These are phyloP conservation scores for Drosophila subpulchrella DNA, from an alignment of 1,140 invertebrate genomes.

Conservation along the genomic window DNA sequence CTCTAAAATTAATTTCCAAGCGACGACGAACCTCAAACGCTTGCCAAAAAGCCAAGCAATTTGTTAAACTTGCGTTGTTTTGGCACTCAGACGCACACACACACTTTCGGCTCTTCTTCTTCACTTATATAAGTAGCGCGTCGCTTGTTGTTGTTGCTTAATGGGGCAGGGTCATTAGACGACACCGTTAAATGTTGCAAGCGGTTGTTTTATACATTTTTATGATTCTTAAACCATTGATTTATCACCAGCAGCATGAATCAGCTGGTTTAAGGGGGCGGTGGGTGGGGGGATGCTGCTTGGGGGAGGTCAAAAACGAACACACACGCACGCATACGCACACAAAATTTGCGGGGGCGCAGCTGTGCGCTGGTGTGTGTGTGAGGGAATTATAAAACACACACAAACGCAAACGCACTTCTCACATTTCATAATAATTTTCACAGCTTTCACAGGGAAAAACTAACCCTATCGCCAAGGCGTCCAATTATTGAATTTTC, in stretches of 20 bases:
- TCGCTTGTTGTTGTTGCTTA: constrained; percentile 27
- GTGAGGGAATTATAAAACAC: constrained; percentile 71
- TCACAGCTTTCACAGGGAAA: constrained; percentile 7
- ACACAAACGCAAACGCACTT: constrained; percentile 25
- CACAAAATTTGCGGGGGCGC: constrained; percentile 49
- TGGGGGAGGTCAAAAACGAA: constrained; percentile 73
- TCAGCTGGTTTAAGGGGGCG: constrained; percentile 59
- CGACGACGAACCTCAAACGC: constrained; percentile 38
- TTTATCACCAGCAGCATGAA: constrained; percentile 59
- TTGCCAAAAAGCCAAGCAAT: constrained; percentile 72
- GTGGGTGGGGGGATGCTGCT: constrained; percentile 38
- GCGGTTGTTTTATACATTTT: constrained; percentile 14
- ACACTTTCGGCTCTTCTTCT: constrained; percentile 2
- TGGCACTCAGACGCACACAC: constrained; percentile 43
- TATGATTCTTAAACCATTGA: constrained; percentile 28
- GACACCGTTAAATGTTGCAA: constrained; percentile 50
- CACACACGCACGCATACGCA: constrained; percentile 15
- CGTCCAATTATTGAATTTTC: constrained; percentile 77
- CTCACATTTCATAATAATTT: constrained; percentile 70
- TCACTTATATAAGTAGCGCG: constrained; percentile 68
- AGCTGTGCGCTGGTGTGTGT: constrained; percentile 32
- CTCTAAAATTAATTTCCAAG: constrained; percentile 81
- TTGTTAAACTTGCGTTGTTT: constrained; percentile 71
- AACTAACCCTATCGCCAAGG: constrained; percentile 62
- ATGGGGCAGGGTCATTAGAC: constrained; percentile 80